phyloP scores from a whole-genome alignment of 1,140 invertebrate genomes.

The Drosophila lini region DNA sequence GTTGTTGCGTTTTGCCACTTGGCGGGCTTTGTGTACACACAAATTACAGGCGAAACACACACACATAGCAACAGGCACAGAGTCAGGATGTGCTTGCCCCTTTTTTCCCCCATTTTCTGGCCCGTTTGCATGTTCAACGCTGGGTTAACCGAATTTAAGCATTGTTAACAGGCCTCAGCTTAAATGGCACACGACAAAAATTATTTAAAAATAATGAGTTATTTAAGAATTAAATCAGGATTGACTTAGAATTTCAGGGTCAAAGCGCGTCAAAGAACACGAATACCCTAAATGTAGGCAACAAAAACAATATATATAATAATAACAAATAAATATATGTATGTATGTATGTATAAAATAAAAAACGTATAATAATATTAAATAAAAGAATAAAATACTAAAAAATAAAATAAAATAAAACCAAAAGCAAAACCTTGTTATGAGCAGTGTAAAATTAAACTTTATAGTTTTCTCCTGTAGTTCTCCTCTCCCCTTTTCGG shows the following conservation, averaged over 20 bases:
- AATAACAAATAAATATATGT: no score
- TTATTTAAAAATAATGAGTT: not conserved
- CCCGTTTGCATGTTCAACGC: constrained; percentile 37
- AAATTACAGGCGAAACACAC: constrained; percentile 59
- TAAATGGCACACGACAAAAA: constrained; percentile 45
- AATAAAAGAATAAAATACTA: no score
- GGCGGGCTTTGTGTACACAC: constrained; percentile 64
- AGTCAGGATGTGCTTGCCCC: constrained; percentile 1
- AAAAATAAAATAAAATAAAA: no score
- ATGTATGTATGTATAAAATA: no score
- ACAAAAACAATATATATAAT: no score
- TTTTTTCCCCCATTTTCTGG: constrained; percentile 20
- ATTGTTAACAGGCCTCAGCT: constrained; percentile 63
- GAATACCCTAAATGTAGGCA: no score
- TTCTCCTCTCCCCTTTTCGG: no score
- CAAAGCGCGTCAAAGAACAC: no score
- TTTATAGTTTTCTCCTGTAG: no score
- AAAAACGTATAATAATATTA: no score
- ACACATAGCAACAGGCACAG: constrained; percentile 1
- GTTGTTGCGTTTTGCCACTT: constrained; percentile 56
- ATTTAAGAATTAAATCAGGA: not conserved
- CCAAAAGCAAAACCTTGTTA: no score
- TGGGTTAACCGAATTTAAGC: constrained; percentile 62
- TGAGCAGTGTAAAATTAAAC: no score
- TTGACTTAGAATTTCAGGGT: not conserved